phyloP scores from a whole-genome alignment of 2,113 vertebrate genomes.

The Bambusicola thoracicus region DNA sequence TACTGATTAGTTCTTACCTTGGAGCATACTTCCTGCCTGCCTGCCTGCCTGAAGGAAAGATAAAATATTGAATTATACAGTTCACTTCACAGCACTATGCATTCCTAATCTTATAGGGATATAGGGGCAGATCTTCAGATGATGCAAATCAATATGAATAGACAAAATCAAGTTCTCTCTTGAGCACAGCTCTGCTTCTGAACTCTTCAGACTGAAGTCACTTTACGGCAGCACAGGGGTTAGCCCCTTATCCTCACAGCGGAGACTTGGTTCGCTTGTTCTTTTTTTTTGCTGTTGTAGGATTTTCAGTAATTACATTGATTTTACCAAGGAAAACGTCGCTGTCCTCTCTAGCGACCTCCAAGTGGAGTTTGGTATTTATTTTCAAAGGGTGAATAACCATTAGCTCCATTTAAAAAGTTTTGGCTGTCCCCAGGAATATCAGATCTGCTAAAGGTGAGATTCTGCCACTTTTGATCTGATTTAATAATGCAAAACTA shows the following conservation, averaged over 20 bases:
- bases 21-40: neutral
- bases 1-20: neutral
- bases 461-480: neutral
- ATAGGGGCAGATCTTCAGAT: neutral
- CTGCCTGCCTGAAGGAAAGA: neutral
- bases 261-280: neutral
- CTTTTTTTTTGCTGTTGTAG: neutral
- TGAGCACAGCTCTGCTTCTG: neutral
- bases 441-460: neutral
- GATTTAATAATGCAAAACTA: slow-evolving; percentile 54
- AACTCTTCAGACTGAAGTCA: neutral
- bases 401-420: neutral
- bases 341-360: neutral
- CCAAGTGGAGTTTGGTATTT: neutral
- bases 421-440: neutral
- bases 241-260: neutral
- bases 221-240: neutral
- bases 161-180: neutral
- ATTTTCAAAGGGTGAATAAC: neutral
- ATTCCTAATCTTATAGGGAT: neutral
- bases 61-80: neutral
- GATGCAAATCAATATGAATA: neutral
- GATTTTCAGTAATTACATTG: neutral
- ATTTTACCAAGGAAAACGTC: neutral
- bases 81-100: neutral